Base-by-base conservation (phyloP, 1,140 invertebrate genomes). In the Pseudomyrmex concolor region DNA sequence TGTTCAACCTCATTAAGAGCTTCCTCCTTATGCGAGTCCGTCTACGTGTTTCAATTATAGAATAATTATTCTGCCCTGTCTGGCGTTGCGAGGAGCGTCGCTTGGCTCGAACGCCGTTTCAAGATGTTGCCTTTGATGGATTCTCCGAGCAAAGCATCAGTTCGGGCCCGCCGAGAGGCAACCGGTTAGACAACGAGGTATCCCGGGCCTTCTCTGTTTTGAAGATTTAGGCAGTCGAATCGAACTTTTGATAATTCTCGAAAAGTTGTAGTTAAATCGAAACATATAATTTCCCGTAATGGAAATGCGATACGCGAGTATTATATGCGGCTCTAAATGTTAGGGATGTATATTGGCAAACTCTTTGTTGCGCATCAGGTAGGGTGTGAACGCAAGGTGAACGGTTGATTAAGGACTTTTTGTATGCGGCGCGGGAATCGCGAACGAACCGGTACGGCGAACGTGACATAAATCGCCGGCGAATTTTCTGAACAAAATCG, bases 1-100 rank as follows among this genome's bases (percentile, higher is more conserved):
- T 19, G 9, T 62, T 82, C 45, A 57, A 1, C 15, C 67, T 84
- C 71, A 59, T 83, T 83, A 72, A 10, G 19, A 12, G 12, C 17
- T 57, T 48, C 5, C 50, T n/a, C 34, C 15, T 17, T 60, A 12
- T n/a, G 2, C 13, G 62, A 80, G 51, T 64, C 50, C 67, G 45
- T 83, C 70, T 83, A 85, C 71, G 80, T 74, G 62, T 76, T 83
- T 76, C 84, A 85, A 85, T 85, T 83, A 83, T 80, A 51, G 54
- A 83, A 63, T 67, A 85, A 85, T 85, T 83, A 83, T 82, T 62
- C 25, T 70, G 22, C 57, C 0, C n/a, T 63, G 50, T 48, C 67
- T 22, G 59, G 3, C 12, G 57, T 50, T 62, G 22, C 60, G 50
- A 68, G 19, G 43, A 19, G 25, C 54, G 7, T 67, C 15, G 66